Percentiles rank a stretch among this genome's conserved stretches.
Conservation (phyloP, 2,888 invertebrate genomes). For the Holacanthella duospinosa region DNA sequence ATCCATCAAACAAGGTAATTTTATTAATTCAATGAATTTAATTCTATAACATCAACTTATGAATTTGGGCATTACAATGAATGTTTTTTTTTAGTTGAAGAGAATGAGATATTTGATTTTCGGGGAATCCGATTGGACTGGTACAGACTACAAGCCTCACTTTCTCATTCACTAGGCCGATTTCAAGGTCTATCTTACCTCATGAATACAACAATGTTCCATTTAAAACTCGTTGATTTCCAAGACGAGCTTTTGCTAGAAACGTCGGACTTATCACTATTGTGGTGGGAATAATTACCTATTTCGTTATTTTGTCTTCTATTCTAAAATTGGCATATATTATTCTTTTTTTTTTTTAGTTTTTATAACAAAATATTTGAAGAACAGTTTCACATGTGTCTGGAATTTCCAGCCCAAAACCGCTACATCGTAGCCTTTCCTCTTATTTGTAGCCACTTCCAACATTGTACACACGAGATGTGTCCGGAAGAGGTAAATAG, state of each 20-base stretch:
- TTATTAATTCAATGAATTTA: background rate
- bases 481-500: conserved; percentile 77
- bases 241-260: conserved; percentile 93
- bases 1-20: conserved; percentile 67
- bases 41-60: background rate
- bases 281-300: conserved; percentile 53
- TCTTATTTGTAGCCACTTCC: conserved; percentile 93
- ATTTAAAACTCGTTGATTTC: conserved; percentile 95
- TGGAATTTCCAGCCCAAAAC: conserved; percentile 97
- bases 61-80: background rate
- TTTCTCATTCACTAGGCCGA: conserved; percentile 56
- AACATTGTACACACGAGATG: conserved; percentile 92
- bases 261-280: conserved; percentile 92
- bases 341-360: conserved; percentile 40
- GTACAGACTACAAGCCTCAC: conserved; percentile 91
- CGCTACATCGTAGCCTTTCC: conserved; percentile 97
- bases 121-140: conserved; percentile 90
- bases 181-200: conserved; percentile 66
- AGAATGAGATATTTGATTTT: conserved; percentile 91
- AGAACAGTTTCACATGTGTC: conserved; percentile 95
- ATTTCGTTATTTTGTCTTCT: background rate
- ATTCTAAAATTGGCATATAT: background rate
- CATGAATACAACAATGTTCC: conserved; percentile 91
- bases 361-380: conserved; percentile 95
- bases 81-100: conserved; percentile 56